phyloP scores from a whole-genome alignment of 2,888 invertebrate genomes.

The Syritta pipiens region DNA sequence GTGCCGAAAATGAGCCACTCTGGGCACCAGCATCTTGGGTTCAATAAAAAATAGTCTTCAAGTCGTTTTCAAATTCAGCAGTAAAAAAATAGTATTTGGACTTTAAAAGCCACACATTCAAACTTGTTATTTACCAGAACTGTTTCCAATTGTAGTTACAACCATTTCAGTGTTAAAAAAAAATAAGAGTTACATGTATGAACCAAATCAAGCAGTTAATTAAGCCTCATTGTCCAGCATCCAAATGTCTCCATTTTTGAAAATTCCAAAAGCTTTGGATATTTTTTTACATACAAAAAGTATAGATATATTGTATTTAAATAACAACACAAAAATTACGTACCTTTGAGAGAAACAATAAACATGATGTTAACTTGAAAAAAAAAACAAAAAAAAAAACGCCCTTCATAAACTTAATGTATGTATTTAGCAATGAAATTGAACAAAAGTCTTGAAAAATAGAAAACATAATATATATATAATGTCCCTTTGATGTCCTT shows the following conservation, averaged over 20 bases:
- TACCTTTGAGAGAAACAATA: conserved; percentile 67
- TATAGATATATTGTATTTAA: conserved; percentile 24
- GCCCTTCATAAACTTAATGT: conserved; percentile 46
- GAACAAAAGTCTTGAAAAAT: neutral
- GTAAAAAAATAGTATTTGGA: conserved; percentile 46
- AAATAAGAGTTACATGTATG: conserved; percentile 3
- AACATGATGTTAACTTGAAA: conserved; percentile 48
- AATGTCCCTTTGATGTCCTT: conserved; percentile 42
- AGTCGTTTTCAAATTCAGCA: conserved; percentile 3
- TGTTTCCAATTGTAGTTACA: conserved; percentile 58
- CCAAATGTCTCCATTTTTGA: conserved; percentile 60
- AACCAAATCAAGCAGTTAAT: conserved; percentile 4
- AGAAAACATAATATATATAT: conserved; percentile 34
- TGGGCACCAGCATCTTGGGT: conserved; percentile 99
- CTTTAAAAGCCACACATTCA: conserved; percentile 53
- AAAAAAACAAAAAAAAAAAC: conserved; percentile 26
- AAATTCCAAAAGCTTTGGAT: conserved; percentile 66
- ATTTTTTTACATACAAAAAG: conserved; percentile 62
- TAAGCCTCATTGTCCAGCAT: conserved; percentile 62
- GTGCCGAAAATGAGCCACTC: conserved; percentile 93
- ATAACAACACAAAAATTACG: conserved; percentile 40
- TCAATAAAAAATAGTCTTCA: conserved; percentile 81
- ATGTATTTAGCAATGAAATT: conserved; percentile 32
- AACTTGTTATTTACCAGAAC: conserved; percentile 50
- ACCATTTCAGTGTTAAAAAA: conserved; percentile 49